phyloP scores from a whole-genome alignment of 2,113 vertebrate genomes.

The Engraulis encrasicolus region DNA sequence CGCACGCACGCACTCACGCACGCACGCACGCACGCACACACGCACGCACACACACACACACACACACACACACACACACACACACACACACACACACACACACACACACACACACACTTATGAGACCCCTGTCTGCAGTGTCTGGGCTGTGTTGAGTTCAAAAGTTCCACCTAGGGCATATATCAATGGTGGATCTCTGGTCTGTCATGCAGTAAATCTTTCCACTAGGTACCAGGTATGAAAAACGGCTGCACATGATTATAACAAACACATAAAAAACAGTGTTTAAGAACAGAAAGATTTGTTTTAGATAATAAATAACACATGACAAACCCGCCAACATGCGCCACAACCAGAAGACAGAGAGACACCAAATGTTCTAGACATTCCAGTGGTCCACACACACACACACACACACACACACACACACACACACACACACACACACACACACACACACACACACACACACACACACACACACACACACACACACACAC shows the following conservation, averaged over 20 bases:
- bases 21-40: no score
- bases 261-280: background rate
- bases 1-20: no score
- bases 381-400: constrained; percentile 31
- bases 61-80: background rate
- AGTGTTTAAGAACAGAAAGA: background rate
- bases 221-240: background rate
- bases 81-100: background rate
- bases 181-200: background rate
- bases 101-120: no score
- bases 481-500: background rate
- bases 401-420: background rate
- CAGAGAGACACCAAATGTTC: background rate
- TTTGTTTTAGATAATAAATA: constrained; percentile 17
- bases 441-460: constrained; percentile 22
- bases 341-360: background rate
- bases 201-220: constrained; percentile 2
- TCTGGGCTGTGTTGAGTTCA: background rate
- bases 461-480: no score
- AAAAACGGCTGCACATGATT: background rate
- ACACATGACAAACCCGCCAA: background rate
- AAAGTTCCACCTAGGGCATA: background rate
- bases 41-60: background rate
- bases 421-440: background rate
- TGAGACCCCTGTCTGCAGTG: background rate